Conservation (phyloP, 2,888 invertebrate species). For the Trichopoda pennipes region DNA sequence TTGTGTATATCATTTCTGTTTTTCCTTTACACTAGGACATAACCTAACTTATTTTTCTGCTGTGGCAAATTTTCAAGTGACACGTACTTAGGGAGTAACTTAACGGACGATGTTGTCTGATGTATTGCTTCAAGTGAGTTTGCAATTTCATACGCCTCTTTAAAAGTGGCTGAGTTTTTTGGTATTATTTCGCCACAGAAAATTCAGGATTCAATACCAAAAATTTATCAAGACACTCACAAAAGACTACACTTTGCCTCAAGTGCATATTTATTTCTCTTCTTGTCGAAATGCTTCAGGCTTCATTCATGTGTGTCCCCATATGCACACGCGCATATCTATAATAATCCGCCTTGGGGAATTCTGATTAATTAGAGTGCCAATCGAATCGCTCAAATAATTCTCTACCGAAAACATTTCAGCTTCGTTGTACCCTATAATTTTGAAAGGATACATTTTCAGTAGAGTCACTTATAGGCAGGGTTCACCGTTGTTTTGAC, state of each 20-base stretch:
- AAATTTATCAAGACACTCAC: conserved; percentile 33
- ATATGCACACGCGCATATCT: too few species aligned
- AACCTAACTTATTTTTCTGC: conserved; percentile 38
- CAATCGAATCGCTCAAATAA: conserved; percentile 32
- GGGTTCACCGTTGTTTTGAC: too few species aligned
- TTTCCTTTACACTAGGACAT: conserved; percentile 8
- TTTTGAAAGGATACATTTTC: neutral
- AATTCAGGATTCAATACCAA: conserved; percentile 37
- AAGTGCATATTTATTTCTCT: conserved; percentile 38
- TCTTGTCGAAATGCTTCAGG: neutral
- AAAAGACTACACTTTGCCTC: conserved; percentile 6
- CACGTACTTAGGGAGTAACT: neutral
- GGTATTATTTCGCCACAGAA: conserved; percentile 62
- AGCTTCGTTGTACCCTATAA: neutral
- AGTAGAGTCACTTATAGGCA: too few species aligned
- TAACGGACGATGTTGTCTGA: conserved; percentile 13
- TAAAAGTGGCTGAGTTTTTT: too few species aligned
- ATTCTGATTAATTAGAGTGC: conserved; percentile 33
- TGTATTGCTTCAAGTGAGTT: conserved; percentile 6
- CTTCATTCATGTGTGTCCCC: conserved; percentile 1
- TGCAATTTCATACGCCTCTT: too few species aligned
- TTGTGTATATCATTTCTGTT: neutral
- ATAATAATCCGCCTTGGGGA: neutral
- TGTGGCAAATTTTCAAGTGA: conserved; percentile 1
- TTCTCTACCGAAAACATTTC: conserved; percentile 9